These are phyloP conservation scores for Microcebus lehilahytsara DNA, from an alignment of 2,113 vertebrate species.

Conservation along the genomic window DNA sequence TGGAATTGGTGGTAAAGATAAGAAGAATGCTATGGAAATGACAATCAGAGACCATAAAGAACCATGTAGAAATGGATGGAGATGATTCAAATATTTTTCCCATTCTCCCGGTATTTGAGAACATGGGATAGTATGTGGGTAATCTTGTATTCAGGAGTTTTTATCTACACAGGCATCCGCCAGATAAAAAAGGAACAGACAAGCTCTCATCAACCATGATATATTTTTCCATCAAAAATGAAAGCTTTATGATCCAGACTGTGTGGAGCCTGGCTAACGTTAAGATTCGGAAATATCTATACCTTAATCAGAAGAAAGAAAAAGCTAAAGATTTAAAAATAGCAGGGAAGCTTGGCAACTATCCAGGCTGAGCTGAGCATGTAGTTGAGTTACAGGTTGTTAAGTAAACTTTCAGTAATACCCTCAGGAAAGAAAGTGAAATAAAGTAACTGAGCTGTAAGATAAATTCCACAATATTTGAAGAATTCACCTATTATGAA, in stretches of 20 bases:
- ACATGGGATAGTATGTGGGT: background rate
- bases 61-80: background rate
- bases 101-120: background rate
- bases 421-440: background rate
- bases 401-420: background rate
- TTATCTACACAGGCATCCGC: background rate
- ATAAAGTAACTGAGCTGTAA: background rate
- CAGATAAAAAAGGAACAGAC: background rate
- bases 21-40: background rate
- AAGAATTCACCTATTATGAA: slow-evolving; percentile 36
- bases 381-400: background rate
- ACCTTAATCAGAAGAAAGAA: slow-evolving; percentile 14
- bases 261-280: background rate
- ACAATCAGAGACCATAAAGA: background rate
- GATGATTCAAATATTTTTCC: background rate
- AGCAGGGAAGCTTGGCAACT: background rate
- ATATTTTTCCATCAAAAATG: slow-evolving; percentile 12
- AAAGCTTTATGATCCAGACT: background rate
- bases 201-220: background rate
- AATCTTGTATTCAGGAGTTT: background rate
- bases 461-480: background rate
- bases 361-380: background rate
- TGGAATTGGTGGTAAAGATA: background rate
- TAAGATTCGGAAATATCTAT: slow-evolving; percentile 9
- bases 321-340: slow-evolving; percentile 17